These are phyloP conservation scores for Melanaphis sacchari DNA, from an alignment of 1,140 invertebrate genomes.

Conservation along the genomic window DNA sequence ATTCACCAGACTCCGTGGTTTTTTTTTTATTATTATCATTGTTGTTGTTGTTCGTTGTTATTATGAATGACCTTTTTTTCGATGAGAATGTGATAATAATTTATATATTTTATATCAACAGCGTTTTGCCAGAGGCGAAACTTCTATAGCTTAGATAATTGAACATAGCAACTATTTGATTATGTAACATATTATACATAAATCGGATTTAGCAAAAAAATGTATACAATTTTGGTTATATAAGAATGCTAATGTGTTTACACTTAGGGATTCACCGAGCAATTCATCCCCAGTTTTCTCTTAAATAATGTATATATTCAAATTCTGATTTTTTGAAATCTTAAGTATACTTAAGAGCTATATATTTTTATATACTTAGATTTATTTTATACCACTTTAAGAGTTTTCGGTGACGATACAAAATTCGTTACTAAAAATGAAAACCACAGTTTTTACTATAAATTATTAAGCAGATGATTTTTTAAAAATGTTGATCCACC, in stretches of 20 bases:
- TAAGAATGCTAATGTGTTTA: background rate
- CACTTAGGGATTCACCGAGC: background rate
- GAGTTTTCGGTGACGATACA: background rate
- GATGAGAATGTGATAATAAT: background rate
- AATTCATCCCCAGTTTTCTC: background rate
- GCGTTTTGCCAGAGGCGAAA: background rate
- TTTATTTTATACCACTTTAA: background rate
- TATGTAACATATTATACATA: background rate
- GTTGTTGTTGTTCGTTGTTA: background rate
- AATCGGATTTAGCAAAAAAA: background rate
- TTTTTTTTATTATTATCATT: background rate
- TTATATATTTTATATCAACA: background rate
- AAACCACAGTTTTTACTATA: background rate
- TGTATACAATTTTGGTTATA: background rate
- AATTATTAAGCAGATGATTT: background rate
- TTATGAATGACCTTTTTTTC: conserved; percentile 5
- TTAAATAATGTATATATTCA: background rate
- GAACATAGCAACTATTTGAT: background rate
- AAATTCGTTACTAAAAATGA: background rate
- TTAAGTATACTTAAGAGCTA: background rate
- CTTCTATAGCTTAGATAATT: background rate
- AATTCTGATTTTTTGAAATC: background rate
- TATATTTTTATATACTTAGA: background rate
- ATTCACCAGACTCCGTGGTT: background rate
- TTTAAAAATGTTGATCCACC: background rate